Conservation (phyloP, 2,888 invertebrate species). For the Cerceris ruficornis region DNA sequence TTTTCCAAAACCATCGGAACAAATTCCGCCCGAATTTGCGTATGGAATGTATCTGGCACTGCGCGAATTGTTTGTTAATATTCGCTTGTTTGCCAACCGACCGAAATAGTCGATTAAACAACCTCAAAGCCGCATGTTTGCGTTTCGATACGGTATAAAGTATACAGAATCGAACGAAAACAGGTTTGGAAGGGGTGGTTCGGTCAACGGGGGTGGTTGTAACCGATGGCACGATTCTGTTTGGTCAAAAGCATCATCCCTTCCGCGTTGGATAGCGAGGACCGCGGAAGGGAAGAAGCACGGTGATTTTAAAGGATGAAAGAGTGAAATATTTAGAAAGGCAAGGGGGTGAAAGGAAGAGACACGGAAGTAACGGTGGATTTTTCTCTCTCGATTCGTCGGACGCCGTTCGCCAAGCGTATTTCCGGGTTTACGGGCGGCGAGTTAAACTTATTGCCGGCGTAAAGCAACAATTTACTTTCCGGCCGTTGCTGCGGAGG, state of each 20-base stretch:
- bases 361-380: no score
- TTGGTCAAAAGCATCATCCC: neutral
- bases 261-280: neutral
- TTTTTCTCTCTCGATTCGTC: no score
- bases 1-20: no score
- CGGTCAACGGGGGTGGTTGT: neutral
- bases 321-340: neutral
- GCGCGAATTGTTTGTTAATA: constrained; percentile 59
- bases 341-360: neutral
- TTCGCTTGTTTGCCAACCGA: constrained; percentile 43
- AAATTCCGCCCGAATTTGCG: no score
- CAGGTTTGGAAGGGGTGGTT: neutral
- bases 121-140: constrained; percentile 54
- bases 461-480: constrained; percentile 44
- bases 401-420: neutral
- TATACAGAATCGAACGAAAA: constrained; percentile 37
- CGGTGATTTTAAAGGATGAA: neutral
- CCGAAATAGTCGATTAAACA: constrained; percentile 52
- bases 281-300: neutral
- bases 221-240: neutral
- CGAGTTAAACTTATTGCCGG: constrained; percentile 24
- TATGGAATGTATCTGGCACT: no score
- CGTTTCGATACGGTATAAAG: constrained; percentile 41
- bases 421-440: constrained; percentile 13
- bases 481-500: constrained; percentile 1